Evolutionary conservation across 2,113 vertebrate genomes (phyloP), one percentile per base, ranked within the genome.

Genomic region (Amphiprion percula): DNA sequence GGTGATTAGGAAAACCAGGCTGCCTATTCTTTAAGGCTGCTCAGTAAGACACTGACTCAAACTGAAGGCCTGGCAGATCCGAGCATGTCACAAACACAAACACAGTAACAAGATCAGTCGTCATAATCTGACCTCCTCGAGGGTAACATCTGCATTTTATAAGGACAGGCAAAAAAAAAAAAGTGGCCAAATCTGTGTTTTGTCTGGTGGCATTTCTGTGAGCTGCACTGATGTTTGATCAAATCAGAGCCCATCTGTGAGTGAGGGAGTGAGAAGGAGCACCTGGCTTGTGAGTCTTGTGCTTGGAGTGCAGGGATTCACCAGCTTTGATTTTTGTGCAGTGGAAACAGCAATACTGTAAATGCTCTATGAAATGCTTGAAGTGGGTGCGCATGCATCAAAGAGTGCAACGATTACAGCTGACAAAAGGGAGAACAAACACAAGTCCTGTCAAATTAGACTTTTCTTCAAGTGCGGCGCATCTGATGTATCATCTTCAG

Each of bases 1-100:
- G 58, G 78, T 70, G 70, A 78, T 90, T 87, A 90, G 74, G 68
- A 60, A 71, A 86, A 79, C 58, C 64, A 15, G 52, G 50, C 30
- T 8, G 23, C 23, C 81, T 59, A 59, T 68, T 83, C 63, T 75
- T 83, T 50, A 56, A 79, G 58, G 78, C 71, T 10, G 23, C 60
- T 65, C 30, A 46, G 46, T 50, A 30, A 69, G 68, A 26, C 39
- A 16, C 23, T 21, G 67, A 70, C 28, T 58, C 33, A 60, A 44
- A 47, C 60, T 11, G 47, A 66, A 53, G 30, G 59, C 65, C 44
- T 46, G 68, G 8, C 19, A 23, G 11, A 61, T 61, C 10, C 11
- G 61, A 79, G 55, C 33, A 24, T 10, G 37, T 61, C 53, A 77
- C 56, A 49, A 59, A 44, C 61, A 47, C 46, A 84, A 21, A 66